Evolutionary conservation across 2,888 invertebrate genomes (phyloP).

Genomic region (Elmis aenea): DNA sequence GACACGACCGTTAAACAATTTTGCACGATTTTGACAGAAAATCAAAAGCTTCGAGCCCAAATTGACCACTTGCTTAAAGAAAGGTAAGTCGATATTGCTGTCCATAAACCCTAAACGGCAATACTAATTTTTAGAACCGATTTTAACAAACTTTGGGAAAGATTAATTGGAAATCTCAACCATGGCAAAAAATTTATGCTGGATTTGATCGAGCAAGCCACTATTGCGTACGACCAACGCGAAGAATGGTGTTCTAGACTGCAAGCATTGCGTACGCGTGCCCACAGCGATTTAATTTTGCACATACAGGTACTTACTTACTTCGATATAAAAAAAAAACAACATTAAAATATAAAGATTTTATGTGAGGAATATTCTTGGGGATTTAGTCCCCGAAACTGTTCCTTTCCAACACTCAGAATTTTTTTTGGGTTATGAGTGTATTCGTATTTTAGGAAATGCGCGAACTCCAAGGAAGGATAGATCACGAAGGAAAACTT

Average conservation of each 20-base stretch:
- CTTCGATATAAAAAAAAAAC: not conserved
- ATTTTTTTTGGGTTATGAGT: too few relatives aligned
- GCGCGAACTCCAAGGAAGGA: conserved; percentile 76
- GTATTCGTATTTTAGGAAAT: conserved; percentile 69
- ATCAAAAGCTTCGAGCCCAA: conserved; percentile 65
- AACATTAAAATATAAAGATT: too few relatives aligned
- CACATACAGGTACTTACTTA: conserved; percentile 56
- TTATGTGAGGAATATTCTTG: too few relatives aligned
- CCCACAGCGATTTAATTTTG: conserved; percentile 63
- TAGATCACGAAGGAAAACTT: conserved; percentile 80
- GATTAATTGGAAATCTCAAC: conserved; percentile 68
- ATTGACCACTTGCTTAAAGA: conserved; percentile 80
- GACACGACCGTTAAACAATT: conserved; percentile 74
- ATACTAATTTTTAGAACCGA: conserved; percentile 61
- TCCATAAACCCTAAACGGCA: too few relatives aligned
- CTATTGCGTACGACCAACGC: conserved; percentile 82
- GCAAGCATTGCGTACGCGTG: conserved; percentile 71
- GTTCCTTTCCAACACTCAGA: too few relatives aligned
- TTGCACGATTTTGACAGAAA: conserved; percentile 69
- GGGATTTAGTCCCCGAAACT: too few relatives aligned
- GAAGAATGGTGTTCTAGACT: conserved; percentile 78
- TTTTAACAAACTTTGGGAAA: conserved; percentile 79
- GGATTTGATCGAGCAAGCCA: conserved; percentile 83
- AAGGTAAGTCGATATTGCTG: conserved; percentile 54
- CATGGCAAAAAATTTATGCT: conserved; percentile 77